A percentile compares a stretch with the other conserved stretches of the same genome.
phyloP scores from a whole-genome alignment of 1,140 invertebrate species.

The Drosophila willistoni region DNA sequence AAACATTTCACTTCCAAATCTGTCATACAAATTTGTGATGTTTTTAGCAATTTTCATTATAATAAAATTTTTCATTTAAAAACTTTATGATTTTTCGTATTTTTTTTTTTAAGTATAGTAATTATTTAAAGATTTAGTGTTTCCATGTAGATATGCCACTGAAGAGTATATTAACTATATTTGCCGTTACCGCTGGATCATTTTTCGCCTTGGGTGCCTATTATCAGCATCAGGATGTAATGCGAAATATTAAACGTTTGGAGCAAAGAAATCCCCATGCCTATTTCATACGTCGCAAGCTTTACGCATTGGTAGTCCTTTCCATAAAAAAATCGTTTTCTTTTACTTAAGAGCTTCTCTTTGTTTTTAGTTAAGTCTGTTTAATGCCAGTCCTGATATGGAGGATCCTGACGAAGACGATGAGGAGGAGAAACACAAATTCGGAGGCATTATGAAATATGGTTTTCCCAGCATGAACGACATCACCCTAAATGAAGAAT shows the following conservation, averaged over 20 bases:
- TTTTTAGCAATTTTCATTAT: background rate
- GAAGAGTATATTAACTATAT: constrained; percentile 42
- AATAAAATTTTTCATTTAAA: background rate
- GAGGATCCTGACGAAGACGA: background rate
- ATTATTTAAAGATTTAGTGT: background rate
- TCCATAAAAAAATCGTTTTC: no score
- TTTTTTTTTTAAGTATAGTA: constrained; percentile 7
- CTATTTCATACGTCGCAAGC: constrained; percentile 63
- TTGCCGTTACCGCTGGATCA: constrained; percentile 61
- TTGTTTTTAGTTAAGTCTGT: constrained; percentile 48
- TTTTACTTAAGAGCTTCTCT: background rate
- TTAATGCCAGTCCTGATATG: constrained; percentile 14
- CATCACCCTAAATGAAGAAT: constrained; percentile 90
- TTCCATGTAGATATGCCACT: constrained; percentile 40
- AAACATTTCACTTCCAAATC: background rate
- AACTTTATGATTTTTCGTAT: background rate
- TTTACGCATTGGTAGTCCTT: constrained; percentile 53
- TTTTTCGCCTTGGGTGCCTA: constrained; percentile 71
- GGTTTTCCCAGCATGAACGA: constrained; percentile 96
- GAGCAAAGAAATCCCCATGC: constrained; percentile 64
- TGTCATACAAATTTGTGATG: background rate
- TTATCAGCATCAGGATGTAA: constrained; percentile 66
- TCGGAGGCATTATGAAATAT: constrained; percentile 90
- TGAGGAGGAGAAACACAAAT: constrained; percentile 29
- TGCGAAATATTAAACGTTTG: constrained; percentile 55